phyloP scores from a whole-genome alignment of 2,888 invertebrate genomes.

The Hirtodrosophila histrioides region DNA sequence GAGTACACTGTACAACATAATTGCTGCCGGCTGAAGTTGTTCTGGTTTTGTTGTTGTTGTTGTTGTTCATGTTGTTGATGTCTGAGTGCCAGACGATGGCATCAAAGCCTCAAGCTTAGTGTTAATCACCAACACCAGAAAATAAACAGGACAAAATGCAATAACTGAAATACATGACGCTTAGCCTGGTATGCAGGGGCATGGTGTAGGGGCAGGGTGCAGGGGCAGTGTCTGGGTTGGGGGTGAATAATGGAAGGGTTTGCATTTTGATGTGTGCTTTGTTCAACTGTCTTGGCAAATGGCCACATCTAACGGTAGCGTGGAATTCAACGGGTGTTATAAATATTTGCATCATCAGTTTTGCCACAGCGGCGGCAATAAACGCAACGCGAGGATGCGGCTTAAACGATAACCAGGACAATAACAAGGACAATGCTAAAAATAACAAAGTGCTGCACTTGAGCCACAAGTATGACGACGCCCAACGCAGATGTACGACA shows the following conservation, averaged over 20 bases:
- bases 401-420: conserved; percentile 23
- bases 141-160: conserved; percentile 54
- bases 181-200: background rate
- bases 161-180: conserved; percentile 43
- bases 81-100: conserved; percentile 28
- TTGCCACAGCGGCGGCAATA: conserved; percentile 19
- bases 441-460: conserved; percentile 76
- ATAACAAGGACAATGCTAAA: conserved; percentile 63
- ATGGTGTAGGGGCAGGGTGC: too few species aligned
- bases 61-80: conserved; percentile 19
- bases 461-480: conserved; percentile 72
- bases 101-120: conserved; percentile 46
- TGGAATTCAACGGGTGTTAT: conserved; percentile 17
- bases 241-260: background rate
- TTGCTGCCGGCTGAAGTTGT: conserved; percentile 5
- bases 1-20: conserved; percentile 4
- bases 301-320: conserved; percentile 2
- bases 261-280: conserved; percentile 13
- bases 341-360: conserved; percentile 69
- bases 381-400: conserved; percentile 13
- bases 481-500: conserved; percentile 25
- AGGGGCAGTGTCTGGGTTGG: too few species aligned
- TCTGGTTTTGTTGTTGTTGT: conserved; percentile 4
- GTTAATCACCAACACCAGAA: conserved; percentile 57
- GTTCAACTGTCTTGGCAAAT: conserved; percentile 11